Base-by-base conservation (phyloP, 2,888 invertebrate species). In the Apomyelois bistriatella region DNA sequence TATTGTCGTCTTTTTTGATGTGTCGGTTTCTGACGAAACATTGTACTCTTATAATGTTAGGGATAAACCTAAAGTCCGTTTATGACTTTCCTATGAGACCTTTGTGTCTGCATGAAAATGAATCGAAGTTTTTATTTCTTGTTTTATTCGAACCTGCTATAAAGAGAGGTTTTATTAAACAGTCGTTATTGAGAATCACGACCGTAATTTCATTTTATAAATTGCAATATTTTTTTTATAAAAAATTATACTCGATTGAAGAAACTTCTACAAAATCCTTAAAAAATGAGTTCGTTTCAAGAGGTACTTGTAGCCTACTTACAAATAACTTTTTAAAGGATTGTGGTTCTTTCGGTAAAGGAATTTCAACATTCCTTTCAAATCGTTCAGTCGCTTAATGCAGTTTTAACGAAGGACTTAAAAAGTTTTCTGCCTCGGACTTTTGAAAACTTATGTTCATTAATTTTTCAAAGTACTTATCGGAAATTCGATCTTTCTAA, bases 81-180 rank as follows among this genome's bases (percentile, higher is more conserved):
- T 84, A 85, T 75, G 79, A 73, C 70, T 74, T 75, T 71, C 68
- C 80, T 81, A 78, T 79, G 82, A 81, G 79, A 76, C 81, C 76
- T 73, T 71, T 74, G 77, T 72, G 76, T 74, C 72, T 71, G 72
- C 69, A 69, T 74, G 69, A 67, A 76, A 81, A 78, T 77, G 72
- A 76, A 82, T 79, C 74, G 72, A 80, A 80, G 76, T 81, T 85
- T 85, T 85, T 86, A 85, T 85, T 78, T 70, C 70, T 71, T 63
- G 64, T 74, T 79, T 82, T 80, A 77, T 80, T 79, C 76, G 76
- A 74, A 72, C 68, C 68, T 61, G 57, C 52, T 50, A 65, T 72
- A 72, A 72, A 73, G 67, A 60, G 57, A 58, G 57, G 57, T 60
- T 52, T 63, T 63, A 64, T 65, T 62, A 70, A 72, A 70, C 68